Conservation (phyloP, 2,888 invertebrate species). For the Drosophila crucigera region DNA sequence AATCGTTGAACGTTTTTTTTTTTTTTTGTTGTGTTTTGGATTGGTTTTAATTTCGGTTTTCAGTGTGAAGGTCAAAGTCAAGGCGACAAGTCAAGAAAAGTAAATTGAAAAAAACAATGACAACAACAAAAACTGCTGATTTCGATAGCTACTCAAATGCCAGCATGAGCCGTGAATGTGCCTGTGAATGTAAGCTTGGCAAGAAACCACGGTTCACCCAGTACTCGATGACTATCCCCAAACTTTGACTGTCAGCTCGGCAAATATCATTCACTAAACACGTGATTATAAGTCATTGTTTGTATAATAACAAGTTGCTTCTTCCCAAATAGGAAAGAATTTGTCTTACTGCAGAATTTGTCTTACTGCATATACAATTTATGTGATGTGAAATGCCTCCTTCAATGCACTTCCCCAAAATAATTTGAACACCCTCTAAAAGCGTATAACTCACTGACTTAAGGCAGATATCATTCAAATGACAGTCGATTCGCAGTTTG, state of each 20-base stretch:
- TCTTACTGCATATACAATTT: neutral
- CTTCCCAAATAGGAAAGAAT: neutral
- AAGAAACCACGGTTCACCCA: neutral
- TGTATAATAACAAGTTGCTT: neutral
- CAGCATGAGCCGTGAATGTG: slow-evolving; percentile 20
- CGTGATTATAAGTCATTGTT: neutral
- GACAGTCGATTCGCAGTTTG: neutral
- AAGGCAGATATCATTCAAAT: neutral
- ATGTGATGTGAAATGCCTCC: neutral
- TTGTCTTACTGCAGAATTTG: neutral
- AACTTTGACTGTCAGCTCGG: neutral
- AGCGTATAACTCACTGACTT: neutral
- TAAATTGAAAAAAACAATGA: neutral
- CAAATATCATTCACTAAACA: neutral
- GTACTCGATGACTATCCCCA: slow-evolving; percentile 12
- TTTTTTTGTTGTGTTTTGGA: slow-evolving; percentile 44
- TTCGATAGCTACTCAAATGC: slow-evolving; percentile 30
- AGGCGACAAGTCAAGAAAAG: slow-evolving; percentile 34
- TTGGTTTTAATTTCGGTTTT: slow-evolving; percentile 67
- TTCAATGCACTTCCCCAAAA: neutral
- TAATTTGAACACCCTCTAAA: accelerated
- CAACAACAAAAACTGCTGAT: slow-evolving; percentile 30
- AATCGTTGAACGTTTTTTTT: slow-evolving; percentile 17
- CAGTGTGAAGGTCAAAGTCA: slow-evolving; percentile 75
- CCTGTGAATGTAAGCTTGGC: neutral